A percentile compares a stretch with the other conserved stretches of the same genome.
phyloP scores from a whole-genome alignment of 64 coral and sea anemone species.

The Montipora sp. region DNA sequence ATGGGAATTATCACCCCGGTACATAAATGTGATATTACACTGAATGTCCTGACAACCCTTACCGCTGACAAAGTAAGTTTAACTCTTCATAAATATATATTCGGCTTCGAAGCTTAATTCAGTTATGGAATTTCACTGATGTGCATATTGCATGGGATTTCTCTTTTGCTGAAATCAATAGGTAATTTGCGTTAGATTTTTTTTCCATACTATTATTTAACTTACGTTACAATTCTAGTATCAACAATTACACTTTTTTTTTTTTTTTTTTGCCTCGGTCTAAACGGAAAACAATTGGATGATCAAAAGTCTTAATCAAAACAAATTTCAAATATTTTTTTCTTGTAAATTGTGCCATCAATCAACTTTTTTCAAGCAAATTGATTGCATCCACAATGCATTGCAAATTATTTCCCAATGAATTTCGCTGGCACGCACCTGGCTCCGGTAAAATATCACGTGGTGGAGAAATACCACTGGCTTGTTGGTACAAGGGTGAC shows the following conservation, averaged over 20 bases:
- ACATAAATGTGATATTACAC: too few species aligned
- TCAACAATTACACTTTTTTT: not conserved
- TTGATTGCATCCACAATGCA: constrained; percentile 56
- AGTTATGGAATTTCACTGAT: too few species aligned
- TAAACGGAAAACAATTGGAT: not conserved
- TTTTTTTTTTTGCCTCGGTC: not conserved
- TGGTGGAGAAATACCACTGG: not conserved
- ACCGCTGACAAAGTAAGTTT: too few species aligned
- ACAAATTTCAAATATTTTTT: not conserved
- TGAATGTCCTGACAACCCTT: too few species aligned
- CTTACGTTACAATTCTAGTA: not conserved
- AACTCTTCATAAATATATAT: too few species aligned
- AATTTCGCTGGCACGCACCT: not conserved
- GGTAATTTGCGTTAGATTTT: not conserved
- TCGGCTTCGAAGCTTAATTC: too few species aligned
- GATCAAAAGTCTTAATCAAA: not conserved
- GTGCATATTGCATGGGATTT: too few species aligned
- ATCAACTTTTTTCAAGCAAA: constrained; percentile 32
- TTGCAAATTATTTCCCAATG: constrained; percentile 28
- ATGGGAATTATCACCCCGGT: not conserved
- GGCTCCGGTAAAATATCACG: constrained; percentile 5
- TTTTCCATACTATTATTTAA: not conserved
- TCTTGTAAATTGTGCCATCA: not conserved
- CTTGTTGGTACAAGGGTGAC: not conserved
- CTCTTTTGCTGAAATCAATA: too few species aligned